Evolutionary conservation across 1,140 invertebrate species (phyloP).

Genomic region (Latrodectus geometricus): DNA sequence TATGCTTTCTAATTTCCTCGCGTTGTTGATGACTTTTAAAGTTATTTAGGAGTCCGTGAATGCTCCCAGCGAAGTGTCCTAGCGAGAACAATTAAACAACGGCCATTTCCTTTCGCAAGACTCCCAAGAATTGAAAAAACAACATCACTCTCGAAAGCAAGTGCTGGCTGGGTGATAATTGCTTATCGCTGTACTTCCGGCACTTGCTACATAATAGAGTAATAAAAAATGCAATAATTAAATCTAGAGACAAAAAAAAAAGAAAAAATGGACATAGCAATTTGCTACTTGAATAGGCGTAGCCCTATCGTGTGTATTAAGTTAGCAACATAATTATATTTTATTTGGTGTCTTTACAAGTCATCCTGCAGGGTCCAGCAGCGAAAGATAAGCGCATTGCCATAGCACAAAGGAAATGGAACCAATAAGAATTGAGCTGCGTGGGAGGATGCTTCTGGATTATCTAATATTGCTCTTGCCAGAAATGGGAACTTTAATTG

Average conservation of each 20-base stretch:
- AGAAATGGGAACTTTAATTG: slow-evolving; percentile 24
- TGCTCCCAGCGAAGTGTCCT: slow-evolving; percentile 43
- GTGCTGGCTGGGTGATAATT: slow-evolving; percentile 39
- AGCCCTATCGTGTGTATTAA: slow-evolving; percentile 49
- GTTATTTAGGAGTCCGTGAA: slow-evolving; percentile 43
- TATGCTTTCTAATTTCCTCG: slow-evolving; percentile 2
- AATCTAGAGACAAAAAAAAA: slow-evolving; percentile 56
- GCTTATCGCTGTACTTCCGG: slow-evolving; percentile 57
- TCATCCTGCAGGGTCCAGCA: slow-evolving; percentile 8
- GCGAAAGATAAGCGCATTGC: slow-evolving; percentile 26
- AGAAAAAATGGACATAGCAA: slow-evolving; percentile 48
- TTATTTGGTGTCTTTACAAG: slow-evolving; percentile 46
- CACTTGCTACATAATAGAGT: slow-evolving; percentile 46
- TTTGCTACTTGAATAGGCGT: slow-evolving; percentile 47
- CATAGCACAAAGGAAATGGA: slow-evolving; percentile 41
- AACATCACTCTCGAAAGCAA: slow-evolving; percentile 41
- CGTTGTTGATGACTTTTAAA: slow-evolving; percentile 28
- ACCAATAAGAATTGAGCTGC: slow-evolving; percentile 43
- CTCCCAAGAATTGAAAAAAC: slow-evolving; percentile 44
- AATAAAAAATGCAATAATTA: slow-evolving; percentile 61
- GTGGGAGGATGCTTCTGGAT: slow-evolving; percentile 28
- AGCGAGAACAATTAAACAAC: slow-evolving; percentile 34
- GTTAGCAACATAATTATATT: slow-evolving; percentile 53
- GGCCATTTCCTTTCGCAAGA: slow-evolving; percentile 50
- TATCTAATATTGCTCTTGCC: slow-evolving; percentile 23